phyloP scores from a whole-genome alignment of 2,888 invertebrate species.

The Lasioglossum lativentre region DNA sequence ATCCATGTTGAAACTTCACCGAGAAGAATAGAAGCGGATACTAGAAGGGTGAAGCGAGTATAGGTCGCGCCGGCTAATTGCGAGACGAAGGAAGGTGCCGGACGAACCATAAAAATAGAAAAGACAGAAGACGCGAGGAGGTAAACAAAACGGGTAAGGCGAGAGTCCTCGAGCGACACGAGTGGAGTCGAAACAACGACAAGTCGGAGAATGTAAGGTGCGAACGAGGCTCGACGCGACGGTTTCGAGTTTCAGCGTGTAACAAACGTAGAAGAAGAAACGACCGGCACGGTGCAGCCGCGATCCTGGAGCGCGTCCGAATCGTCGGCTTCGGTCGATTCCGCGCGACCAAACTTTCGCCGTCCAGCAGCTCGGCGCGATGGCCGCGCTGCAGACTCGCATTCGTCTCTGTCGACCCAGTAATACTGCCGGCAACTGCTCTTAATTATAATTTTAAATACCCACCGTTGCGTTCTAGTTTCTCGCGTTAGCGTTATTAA shows the following conservation, averaged over 20 bases:
- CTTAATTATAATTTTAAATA: slow-evolving; percentile 59
- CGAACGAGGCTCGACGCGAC: background rate
- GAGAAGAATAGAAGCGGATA: background rate
- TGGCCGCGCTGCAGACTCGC: background rate
- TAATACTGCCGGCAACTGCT: slow-evolving; percentile 17
- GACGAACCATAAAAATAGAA: background rate
- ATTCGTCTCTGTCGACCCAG: slow-evolving; percentile 26
- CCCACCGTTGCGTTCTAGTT: slow-evolving; percentile 31
- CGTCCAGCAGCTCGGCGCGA: slow-evolving; percentile 25
- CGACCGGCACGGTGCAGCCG: background rate
- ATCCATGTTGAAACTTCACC: too few relatives aligned
- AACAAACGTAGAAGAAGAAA: background rate
- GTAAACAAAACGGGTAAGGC: background rate
- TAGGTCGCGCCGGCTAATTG: background rate
- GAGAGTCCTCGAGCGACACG: background rate
- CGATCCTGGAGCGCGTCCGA: background rate
- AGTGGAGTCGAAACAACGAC: background rate
- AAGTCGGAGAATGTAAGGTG: background rate
- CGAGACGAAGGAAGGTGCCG: background rate
- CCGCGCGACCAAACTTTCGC: slow-evolving; percentile 19
- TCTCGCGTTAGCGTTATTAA: slow-evolving; percentile 34
- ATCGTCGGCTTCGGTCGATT: background rate
- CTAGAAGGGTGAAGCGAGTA: background rate
- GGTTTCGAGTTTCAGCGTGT: background rate
- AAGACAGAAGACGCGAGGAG: background rate